A percentile compares a stretch with the other conserved stretches of the same genome.
These are phyloP conservation scores for Vidua chalybeata DNA, from an alignment of 2,113 vertebrate species.

Conservation along the genomic window DNA sequence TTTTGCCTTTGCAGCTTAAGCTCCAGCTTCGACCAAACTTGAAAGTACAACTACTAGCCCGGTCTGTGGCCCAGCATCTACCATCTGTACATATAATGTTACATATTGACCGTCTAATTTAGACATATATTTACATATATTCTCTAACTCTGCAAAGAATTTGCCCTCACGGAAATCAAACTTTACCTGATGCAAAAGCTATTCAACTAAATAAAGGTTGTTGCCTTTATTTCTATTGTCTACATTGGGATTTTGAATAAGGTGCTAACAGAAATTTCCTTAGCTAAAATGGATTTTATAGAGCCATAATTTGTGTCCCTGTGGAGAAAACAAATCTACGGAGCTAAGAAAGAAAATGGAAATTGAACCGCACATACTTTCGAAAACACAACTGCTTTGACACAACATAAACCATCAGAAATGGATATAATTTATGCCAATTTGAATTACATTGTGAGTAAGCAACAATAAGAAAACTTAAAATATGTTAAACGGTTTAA, in stretches of 20 bases:
- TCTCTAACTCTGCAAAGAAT: background rate
- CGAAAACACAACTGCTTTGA: background rate
- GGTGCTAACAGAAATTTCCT: background rate
- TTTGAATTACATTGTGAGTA: background rate
- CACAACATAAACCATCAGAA: background rate
- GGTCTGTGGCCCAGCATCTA: background rate
- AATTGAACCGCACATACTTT: background rate
- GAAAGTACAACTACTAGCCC: background rate
- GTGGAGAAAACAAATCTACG: background rate
- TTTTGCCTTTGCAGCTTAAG: background rate
- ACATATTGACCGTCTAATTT: background rate
- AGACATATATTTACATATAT: background rate
- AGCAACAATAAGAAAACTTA: slow-evolving; percentile 8
- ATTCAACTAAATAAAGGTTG: background rate
- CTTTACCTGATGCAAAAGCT: background rate
- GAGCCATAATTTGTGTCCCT: background rate
- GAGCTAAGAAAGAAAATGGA: background rate
- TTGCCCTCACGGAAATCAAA: background rate
- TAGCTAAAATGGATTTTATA: background rate
- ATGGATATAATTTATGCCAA: background rate
- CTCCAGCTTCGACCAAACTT: background rate
- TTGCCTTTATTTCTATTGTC: background rate
- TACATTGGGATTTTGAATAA: background rate
- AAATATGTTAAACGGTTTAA: background rate
- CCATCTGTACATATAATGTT: background rate